Percentiles rank a stretch among this genome's conserved stretches.
phyloP scores from a whole-genome alignment of 2,113 vertebrate species.

The Gallinago undulata region DNA sequence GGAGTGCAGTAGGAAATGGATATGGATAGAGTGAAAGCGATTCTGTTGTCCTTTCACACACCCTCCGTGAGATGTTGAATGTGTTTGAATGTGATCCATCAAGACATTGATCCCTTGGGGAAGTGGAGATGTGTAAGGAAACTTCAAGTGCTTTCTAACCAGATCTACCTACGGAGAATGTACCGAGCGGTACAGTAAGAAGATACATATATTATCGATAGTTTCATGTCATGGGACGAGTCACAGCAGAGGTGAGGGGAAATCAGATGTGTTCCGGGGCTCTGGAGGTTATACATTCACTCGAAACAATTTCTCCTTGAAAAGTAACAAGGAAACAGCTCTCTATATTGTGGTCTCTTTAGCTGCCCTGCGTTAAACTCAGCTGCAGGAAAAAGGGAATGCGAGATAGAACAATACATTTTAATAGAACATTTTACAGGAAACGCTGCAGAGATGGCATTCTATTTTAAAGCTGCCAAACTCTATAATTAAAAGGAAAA shows the following conservation, averaged over 20 bases:
- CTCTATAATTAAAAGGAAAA: conserved; percentile 61
- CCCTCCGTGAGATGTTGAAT: conserved; percentile 74
- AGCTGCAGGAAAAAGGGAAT: neutral
- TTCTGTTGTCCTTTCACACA: conserved; percentile 78
- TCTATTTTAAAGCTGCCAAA: conserved; percentile 19
- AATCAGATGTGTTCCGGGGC: conserved; percentile 62
- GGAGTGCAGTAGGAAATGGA: conserved; percentile 73
- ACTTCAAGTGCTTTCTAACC: conserved; percentile 61
- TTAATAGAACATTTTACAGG: neutral
- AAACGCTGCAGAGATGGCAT: neutral
- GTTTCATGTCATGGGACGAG: conserved; percentile 42
- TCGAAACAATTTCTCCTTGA: conserved; percentile 43
- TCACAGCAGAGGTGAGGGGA: conserved; percentile 57
- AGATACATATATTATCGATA: conserved; percentile 64
- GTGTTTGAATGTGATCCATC: conserved; percentile 79
- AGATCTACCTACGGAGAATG: conserved; percentile 36
- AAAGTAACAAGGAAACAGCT: neutral
- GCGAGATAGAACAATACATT: neutral
- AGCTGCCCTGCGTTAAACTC: neutral
- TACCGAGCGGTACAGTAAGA: conserved; percentile 52
- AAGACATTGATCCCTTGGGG: conserved; percentile 75
- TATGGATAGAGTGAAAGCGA: conserved; percentile 76
- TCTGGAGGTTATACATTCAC: conserved; percentile 29
- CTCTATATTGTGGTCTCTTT: neutral
- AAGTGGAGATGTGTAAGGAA: conserved; percentile 67